Conservation (phyloP, 1,140 invertebrate genomes). For the Drosophila sproati region DNA sequence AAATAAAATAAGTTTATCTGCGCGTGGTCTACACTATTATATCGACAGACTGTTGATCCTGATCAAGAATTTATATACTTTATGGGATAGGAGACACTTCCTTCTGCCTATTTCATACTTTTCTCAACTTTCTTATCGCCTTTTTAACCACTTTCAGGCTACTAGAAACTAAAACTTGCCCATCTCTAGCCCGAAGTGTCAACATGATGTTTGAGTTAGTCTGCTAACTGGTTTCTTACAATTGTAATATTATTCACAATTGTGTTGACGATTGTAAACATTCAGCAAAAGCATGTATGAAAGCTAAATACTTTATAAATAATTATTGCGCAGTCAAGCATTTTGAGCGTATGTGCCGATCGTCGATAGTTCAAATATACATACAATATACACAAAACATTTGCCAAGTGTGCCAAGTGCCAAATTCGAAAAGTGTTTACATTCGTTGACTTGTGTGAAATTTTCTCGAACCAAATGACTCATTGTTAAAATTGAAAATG, state of each 20-base stretch:
- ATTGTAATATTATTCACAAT: constrained; percentile 66
- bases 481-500: constrained; percentile 47
- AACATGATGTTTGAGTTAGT: constrained; percentile 38
- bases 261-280: constrained; percentile 48
- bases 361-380: constrained; percentile 14
- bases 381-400: constrained; percentile 1
- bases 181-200: constrained; percentile 13
- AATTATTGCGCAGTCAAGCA: constrained; percentile 69
- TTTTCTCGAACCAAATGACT: constrained; percentile 22
- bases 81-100: too few relatives aligned
- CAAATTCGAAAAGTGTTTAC: constrained; percentile 52
- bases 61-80: too few relatives aligned
- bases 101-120: too few relatives aligned
- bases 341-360: constrained; percentile 41
- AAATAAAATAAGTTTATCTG: too few relatives aligned
- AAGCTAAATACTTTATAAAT: constrained; percentile 37
- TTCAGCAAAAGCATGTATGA: constrained; percentile 2
- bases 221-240: constrained; percentile 55
- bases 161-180: too few relatives aligned
- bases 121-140: too few relatives aligned
- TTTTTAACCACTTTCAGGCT: too few relatives aligned
- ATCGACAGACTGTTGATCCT: too few relatives aligned
- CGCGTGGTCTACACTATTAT: too few relatives aligned
- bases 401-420: constrained; percentile 49
- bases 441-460: constrained; percentile 12